Conservation (phyloP, 2,797 vertebrate genomes). For the Mallotus villosus region DNA sequence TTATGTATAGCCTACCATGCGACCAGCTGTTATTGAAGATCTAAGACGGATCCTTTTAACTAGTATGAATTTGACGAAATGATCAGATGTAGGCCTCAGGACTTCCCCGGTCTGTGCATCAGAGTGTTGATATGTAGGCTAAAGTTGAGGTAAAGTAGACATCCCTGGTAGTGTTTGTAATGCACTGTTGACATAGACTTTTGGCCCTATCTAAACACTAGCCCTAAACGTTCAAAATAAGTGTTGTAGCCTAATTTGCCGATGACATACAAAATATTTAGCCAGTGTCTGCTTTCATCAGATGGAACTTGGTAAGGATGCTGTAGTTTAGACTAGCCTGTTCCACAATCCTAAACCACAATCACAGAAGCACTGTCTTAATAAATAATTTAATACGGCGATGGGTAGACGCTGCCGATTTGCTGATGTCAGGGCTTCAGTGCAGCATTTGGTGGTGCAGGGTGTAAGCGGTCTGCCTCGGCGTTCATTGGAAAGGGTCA, state of each 20-base stretch:
- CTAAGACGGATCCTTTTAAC: too few species aligned
- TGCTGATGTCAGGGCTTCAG: conserved; percentile 89
- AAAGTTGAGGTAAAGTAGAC: neutral
- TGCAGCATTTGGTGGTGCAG: conserved; percentile 83
- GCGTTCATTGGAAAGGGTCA: conserved; percentile 42
- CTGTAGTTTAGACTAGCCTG: conserved; percentile 17
- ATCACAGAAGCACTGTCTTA: conserved; percentile 52
- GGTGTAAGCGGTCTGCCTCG: conserved; percentile 62
- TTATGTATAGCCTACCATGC: neutral
- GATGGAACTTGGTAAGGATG: too few species aligned
- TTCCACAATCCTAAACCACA: conserved; percentile 63
- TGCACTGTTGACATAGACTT: neutral
- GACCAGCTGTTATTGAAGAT: neutral
- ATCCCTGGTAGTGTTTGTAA: neutral
- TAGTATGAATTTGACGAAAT: too few species aligned
- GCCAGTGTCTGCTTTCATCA: neutral
- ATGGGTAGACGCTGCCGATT: conserved; percentile 73
- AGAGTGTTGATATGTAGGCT: too few species aligned
- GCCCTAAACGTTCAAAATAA: neutral
- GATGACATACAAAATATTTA: neutral
- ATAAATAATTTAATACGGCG: conserved; percentile 78
- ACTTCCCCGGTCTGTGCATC: too few species aligned
- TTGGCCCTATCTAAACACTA: neutral
- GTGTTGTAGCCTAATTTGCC: neutral
- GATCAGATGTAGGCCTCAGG: too few species aligned